Conservation (phyloP, 2,113 vertebrate species). For the Ptyas mucosa region DNA sequence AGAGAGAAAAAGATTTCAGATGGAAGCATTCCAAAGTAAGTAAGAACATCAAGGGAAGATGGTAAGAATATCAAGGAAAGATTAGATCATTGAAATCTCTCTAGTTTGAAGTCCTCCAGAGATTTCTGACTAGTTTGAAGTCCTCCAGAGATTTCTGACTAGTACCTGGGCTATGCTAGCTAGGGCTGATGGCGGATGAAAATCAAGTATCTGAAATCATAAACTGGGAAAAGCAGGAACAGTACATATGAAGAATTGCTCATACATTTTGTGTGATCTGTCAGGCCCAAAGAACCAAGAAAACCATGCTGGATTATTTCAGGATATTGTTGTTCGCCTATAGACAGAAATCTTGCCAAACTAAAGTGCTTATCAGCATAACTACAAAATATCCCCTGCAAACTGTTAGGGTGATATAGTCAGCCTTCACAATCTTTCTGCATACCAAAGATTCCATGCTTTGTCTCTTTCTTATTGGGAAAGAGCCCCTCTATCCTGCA, state of each 20-base stretch:
- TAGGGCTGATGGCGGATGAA: background rate
- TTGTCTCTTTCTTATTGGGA: background rate
- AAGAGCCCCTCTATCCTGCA: background rate
- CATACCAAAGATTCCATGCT: background rate
- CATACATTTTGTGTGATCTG: background rate
- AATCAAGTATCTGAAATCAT: background rate
- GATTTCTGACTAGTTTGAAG: background rate
- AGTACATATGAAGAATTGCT: background rate
- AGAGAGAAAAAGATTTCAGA: slow-evolving; percentile 69
- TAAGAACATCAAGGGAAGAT: background rate
- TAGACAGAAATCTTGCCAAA: background rate
- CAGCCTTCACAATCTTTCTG: too few species aligned
- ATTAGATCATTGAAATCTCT: background rate
- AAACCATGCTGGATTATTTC: background rate
- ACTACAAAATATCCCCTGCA: background rate
- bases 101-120: background rate
- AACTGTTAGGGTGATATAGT: background rate
- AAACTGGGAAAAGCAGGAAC: background rate
- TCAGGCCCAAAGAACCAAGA: background rate
- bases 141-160: background rate
- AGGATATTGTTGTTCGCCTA: background rate
- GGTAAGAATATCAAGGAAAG: slow-evolving; percentile 4
- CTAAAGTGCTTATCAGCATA: background rate
- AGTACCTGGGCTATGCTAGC: background rate
- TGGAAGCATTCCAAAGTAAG: slow-evolving; percentile 70